These are phyloP conservation scores for Hyphantria cunea DNA, from an alignment of 1,140 invertebrate genomes.

Conservation along the genomic window DNA sequence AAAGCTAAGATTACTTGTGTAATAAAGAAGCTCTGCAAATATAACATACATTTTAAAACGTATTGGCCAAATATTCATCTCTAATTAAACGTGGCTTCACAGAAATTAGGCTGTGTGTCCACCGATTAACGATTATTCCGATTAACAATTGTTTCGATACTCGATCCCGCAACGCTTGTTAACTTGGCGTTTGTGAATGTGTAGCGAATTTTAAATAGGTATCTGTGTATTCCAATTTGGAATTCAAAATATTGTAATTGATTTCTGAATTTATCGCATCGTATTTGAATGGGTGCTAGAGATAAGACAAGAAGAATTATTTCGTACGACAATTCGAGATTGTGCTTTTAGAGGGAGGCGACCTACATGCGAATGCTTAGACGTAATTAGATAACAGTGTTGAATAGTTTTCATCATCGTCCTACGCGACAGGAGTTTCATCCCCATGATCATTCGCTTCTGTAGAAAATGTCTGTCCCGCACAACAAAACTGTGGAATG, in stretches of 20 bases:
- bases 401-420: too few relatives aligned
- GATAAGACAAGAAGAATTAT: not conserved
- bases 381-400: too few relatives aligned
- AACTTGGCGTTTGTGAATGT: conserved; percentile 10
- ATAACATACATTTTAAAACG: too few relatives aligned
- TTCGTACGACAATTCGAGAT: not conserved
- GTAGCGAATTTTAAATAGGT: conserved; percentile 14
- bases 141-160: conserved; percentile 33
- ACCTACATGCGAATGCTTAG: too few relatives aligned
- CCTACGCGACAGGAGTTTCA: too few relatives aligned
- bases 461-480: too few relatives aligned
- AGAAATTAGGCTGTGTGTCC: conserved; percentile 26
- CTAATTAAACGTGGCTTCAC: conserved; percentile 26
- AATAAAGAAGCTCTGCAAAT: too few relatives aligned
- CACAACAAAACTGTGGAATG: too few relatives aligned
- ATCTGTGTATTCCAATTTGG: not conserved
- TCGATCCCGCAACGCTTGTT: conserved; percentile 27
- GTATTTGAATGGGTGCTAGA: not conserved
- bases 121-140: conserved; percentile 31
- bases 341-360: too few relatives aligned
- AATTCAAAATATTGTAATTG: not conserved
- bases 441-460: too few relatives aligned
- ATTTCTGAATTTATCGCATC: not conserved
- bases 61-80: conserved; percentile 11
- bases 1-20: too few relatives aligned